Percentiles rank a stretch among this genome's conserved stretches.
Conservation (phyloP, 2,888 invertebrate genomes). For the Oscheius sp. region DNA sequence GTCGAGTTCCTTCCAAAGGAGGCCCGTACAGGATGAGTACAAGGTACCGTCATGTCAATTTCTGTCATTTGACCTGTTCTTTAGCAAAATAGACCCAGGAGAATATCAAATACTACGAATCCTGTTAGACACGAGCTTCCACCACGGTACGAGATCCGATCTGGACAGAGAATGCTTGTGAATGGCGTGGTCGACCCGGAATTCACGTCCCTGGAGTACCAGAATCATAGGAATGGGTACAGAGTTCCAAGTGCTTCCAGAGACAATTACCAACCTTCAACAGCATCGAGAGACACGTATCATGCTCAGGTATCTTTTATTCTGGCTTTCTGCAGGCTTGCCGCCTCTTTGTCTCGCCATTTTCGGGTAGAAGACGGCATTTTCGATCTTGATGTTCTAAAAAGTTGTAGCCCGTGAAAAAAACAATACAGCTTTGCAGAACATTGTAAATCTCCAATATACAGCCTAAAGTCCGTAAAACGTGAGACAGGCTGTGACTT, state of each 20-base stretch:
- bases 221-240: conserved; percentile 5
- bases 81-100: conserved; percentile 7
- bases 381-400: too few species aligned
- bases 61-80: not conserved
- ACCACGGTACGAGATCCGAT: too few species aligned
- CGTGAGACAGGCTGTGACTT: too few species aligned
- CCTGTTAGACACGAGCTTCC: not conserved
- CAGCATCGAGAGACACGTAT: too few species aligned
- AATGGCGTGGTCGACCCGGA: conserved; percentile 18
- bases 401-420: too few species aligned
- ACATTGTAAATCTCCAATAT: too few species aligned
- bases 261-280: not conserved
- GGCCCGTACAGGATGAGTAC: conserved; percentile 8
- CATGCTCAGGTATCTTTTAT: not conserved
- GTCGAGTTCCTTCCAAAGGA: conserved; percentile 26
- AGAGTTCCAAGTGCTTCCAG: not conserved
- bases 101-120: conserved; percentile 21
- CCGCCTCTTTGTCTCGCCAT: not conserved
- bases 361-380: not conserved
- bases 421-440: too few species aligned
- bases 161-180: conserved; percentile 18
- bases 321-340: not conserved
- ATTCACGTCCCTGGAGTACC: not conserved
- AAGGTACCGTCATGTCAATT: conserved; percentile 1
- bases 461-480: too few species aligned